Conservation (phyloP, 2,888 invertebrate species). For the Frankliniella intonsa region DNA sequence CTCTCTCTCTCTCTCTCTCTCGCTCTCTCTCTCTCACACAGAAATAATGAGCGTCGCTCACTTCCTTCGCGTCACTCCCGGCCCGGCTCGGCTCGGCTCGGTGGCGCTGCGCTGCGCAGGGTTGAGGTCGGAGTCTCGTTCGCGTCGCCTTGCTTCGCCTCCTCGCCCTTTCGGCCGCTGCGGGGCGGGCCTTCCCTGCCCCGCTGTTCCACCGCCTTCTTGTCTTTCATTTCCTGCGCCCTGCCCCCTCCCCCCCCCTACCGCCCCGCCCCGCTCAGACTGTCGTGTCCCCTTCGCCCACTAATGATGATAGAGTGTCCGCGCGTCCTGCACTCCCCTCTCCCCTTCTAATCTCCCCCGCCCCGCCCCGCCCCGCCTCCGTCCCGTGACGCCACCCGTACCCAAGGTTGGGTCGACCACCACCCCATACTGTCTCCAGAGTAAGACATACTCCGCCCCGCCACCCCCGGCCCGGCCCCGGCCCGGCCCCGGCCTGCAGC, state of each 20-base stretch:
- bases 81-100: too few relatives aligned
- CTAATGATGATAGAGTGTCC: constrained; percentile 29
- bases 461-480: too few relatives aligned
- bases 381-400: neutral
- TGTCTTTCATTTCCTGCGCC: constrained; percentile 29
- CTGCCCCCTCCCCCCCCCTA: constrained; percentile 41
- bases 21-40: neutral
- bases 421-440: too few relatives aligned
- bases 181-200: constrained; percentile 27
- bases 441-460: too few relatives aligned
- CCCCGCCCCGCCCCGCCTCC: neutral
- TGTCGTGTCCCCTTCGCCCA: constrained; percentile 21
- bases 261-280: constrained; percentile 31
- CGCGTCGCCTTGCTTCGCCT: too few relatives aligned
- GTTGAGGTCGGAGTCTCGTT: too few relatives aligned
- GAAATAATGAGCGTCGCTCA: neutral
- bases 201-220: constrained; percentile 31
- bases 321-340: neutral
- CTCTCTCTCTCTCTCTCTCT: neutral
- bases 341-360: neutral
- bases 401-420: too few relatives aligned
- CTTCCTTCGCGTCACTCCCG: neutral
- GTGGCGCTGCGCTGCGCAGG: too few relatives aligned
- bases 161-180: too few relatives aligned
- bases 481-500: too few relatives aligned